phyloP scores from a whole-genome alignment of 1,140 invertebrate genomes.

The Radopholus similis region DNA sequence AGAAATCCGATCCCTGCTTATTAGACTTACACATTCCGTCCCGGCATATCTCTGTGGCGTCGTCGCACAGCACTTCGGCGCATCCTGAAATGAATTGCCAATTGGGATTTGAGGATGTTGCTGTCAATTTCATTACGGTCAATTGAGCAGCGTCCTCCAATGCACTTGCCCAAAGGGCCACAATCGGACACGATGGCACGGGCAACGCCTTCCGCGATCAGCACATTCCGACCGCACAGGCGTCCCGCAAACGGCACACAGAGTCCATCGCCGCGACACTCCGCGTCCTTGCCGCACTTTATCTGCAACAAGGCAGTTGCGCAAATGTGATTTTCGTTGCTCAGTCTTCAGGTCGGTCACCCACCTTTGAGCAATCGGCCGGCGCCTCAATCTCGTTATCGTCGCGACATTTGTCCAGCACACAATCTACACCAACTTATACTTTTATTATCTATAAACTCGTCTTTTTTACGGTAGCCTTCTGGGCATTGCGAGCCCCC shows the following conservation, averaged over 20 bases:
- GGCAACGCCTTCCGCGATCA: constrained; percentile 47
- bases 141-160: constrained; percentile 48
- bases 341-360: constrained; percentile 1
- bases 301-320: too few species aligned
- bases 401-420: constrained; percentile 41
- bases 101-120: background rate
- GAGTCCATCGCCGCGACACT: constrained; percentile 39
- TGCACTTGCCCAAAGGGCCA: constrained; percentile 48
- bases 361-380: constrained; percentile 37
- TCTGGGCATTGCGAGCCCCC: constrained; percentile 54
- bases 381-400: constrained; percentile 26
- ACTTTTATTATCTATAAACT: too few species aligned
- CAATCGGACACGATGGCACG: constrained; percentile 46
- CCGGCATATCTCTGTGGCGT: constrained; percentile 46
- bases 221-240: constrained; percentile 50
- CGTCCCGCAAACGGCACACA: constrained; percentile 37
- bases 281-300: constrained; percentile 39
- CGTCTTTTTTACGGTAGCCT: too few species aligned
- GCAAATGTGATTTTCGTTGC: constrained; percentile 6
- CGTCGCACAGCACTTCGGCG: constrained; percentile 44
- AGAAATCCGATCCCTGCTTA: too few species aligned
- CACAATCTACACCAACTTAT: too few species aligned
- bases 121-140: constrained; percentile 36
- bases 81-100: constrained; percentile 41
- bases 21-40: constrained; percentile 56